phyloP scores from a whole-genome alignment of 64 coral and sea anemone genomes.

The Pocillopora verrucosa region DNA sequence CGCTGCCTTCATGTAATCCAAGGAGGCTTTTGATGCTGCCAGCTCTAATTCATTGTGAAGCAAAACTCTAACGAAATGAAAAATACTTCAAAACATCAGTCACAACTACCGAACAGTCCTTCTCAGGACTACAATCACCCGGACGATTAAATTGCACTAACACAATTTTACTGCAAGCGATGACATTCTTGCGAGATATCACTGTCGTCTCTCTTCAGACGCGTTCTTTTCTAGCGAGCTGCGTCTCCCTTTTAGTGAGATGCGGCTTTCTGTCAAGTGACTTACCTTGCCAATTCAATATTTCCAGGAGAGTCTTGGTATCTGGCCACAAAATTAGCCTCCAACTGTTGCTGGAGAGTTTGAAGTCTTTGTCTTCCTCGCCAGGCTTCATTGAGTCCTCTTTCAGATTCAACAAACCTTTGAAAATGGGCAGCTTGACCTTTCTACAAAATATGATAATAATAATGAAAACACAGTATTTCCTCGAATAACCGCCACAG shows the following conservation, averaged over 20 bases:
- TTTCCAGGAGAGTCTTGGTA: conserved; percentile 65
- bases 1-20: conserved; percentile 69
- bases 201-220: too few species aligned
- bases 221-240: too few species aligned
- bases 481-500: too few species aligned
- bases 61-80: conserved; percentile 47
- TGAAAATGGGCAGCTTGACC: conserved; percentile 88
- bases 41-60: conserved; percentile 74
- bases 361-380: conserved; percentile 55
- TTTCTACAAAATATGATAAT: conserved; percentile 35
- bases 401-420: conserved; percentile 68
- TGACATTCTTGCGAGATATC: too few species aligned
- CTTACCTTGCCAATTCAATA: conserved; percentile 67
- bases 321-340: conserved; percentile 35
- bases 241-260: too few species aligned
- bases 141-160: too few species aligned
- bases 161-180: too few species aligned
- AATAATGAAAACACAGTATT: not conserved
- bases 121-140: too few species aligned
- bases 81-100: not conserved
- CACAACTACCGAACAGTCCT: too few species aligned
- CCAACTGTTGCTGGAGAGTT: conserved; percentile 68
- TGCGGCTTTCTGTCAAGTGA: too few species aligned
- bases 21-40: conserved; percentile 67
- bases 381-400: conserved; percentile 74